A percentile compares a stretch with the other conserved stretches of the same genome.
Conservation (phyloP, 2,797 vertebrate species). For the Carcharodon carcharias region DNA sequence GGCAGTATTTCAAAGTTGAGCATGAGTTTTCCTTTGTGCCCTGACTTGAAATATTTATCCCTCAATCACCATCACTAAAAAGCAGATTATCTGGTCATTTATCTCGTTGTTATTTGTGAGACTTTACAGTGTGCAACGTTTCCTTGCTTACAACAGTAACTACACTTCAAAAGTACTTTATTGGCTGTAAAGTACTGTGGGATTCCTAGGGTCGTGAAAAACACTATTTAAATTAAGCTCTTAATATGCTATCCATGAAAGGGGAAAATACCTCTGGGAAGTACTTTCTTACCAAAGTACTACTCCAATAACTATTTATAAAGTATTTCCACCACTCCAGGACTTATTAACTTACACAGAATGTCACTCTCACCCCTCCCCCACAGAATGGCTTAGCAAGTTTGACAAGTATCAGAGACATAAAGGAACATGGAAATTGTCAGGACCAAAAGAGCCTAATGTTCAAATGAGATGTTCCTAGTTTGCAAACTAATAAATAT, state of each 20-base stretch:
- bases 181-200: neutral
- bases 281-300: neutral
- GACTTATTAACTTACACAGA: neutral
- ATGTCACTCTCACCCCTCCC: neutral
- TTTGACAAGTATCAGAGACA: neutral
- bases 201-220: neutral
- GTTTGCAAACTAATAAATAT: neutral
- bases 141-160: neutral
- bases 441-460: neutral
- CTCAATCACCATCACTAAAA: neutral
- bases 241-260: neutral
- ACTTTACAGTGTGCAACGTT: neutral
- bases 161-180: constrained; percentile 1
- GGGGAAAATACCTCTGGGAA: neutral
- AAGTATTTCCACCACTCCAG: neutral
- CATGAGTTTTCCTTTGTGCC: neutral
- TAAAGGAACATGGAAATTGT: neutral
- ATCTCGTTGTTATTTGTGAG: neutral
- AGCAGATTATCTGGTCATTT: neutral
- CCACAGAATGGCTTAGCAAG: neutral
- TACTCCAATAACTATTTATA: neutral
- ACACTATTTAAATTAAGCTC: neutral
- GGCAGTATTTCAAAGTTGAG: neutral
- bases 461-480: neutral
- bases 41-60: neutral